These are phyloP conservation scores for Bombus haemorrhoidalis DNA, from an alignment of 1,140 invertebrate genomes.

Conservation along the genomic window DNA sequence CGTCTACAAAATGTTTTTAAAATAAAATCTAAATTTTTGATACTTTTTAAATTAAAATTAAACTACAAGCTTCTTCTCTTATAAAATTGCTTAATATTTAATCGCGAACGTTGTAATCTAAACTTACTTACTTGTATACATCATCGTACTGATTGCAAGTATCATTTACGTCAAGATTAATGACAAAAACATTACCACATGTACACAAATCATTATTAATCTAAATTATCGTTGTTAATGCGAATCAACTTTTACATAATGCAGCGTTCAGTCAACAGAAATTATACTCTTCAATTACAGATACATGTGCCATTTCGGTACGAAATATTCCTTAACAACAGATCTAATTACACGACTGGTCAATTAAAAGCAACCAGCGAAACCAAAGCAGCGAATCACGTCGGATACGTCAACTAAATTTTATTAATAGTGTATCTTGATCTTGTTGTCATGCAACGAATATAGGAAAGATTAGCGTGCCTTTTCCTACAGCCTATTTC, in stretches of 20 bases:
- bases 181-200: not conserved
- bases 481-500: too few species aligned
- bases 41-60: not conserved
- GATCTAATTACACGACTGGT: not conserved
- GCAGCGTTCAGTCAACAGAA: not conserved
- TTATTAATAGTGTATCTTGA: not conserved
- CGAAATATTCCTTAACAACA: not conserved
- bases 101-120: not conserved
- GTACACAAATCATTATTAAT: not conserved
- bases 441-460: not conserved
- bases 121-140: not conserved
- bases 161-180: not conserved
- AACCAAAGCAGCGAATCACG: not conserved
- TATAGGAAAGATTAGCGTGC: not conserved
- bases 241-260: slow-evolving; percentile 20
- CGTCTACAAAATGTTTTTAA: not conserved
- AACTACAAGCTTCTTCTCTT: not conserved
- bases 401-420: slow-evolving; percentile 17
- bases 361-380: not conserved
- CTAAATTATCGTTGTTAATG: slow-evolving; percentile 1
- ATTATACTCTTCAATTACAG: slow-evolving; percentile 40
- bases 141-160: too few species aligned
- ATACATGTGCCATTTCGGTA: not conserved
- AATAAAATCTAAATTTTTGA: too few species aligned
- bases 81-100: not conserved